Evolutionary conservation across 1,140 invertebrate species (phyloP), one percentile per base, ranked within the genome.

Genomic region (Camponotus pennsylvanicus): DNA sequence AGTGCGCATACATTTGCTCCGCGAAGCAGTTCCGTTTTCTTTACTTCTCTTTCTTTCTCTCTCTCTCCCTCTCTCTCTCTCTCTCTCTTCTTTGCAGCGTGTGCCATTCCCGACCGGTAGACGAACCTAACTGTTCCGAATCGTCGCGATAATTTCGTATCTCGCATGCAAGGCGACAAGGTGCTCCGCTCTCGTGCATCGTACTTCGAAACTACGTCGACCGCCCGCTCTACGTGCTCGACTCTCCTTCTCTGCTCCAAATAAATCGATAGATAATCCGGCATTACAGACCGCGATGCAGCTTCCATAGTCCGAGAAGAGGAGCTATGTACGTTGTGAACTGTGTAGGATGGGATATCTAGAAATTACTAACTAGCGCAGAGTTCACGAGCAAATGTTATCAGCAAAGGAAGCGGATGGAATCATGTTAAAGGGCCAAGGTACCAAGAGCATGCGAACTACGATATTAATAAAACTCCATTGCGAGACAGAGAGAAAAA

Each of bases 71-170:
- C 49, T 73, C 66, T 71, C 34, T 77, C 84, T 84, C 55, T 84
- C 45, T 79, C 34, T 80, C 73, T 59, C 40, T 69, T 57, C 34
- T 37, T 49, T 79, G 21, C 63, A 61, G 69, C 71, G 40, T 63
- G 55, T 45, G 71, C 89, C 85, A 91, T 92, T 92, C 89, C 80
- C 89, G 88, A 92, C 91, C 89, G 91, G 91, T 92, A 88, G 91
- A 90, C 91, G 91, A 92, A 92, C 89, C 91, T 92, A 92, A 92
- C 90, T 92, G 91, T 92, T 92, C 90, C 90, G 87, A 92, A 91
- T 90, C 90, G 89, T 92, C 89, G 89, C 87, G 90, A 91, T 91
- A 91, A 91, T 91, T 91, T 91, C 86, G 90, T 88, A 91, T 91
- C 90, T 91, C 86, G 88, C 90, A 89, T 91, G 88, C 90, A 75